Evolutionary conservation across 2,888 invertebrate species (phyloP).

Genomic region (Didymodactylos carnosus): DNA sequence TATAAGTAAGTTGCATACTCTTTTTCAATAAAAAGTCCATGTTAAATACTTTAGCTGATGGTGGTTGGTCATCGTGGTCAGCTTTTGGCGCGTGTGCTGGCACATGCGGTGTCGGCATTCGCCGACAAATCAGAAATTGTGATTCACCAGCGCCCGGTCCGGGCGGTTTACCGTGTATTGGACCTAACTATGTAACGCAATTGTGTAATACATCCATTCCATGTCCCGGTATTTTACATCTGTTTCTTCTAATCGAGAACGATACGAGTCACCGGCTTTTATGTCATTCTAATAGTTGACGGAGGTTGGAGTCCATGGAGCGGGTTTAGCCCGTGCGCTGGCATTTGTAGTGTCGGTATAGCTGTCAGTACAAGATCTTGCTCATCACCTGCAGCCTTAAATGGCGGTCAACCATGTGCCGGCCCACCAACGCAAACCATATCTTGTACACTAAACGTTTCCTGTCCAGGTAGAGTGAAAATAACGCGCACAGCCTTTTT

Average conservation of each 20-base stretch:
- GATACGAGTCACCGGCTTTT: no score
- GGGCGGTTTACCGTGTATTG: background rate
- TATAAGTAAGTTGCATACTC: no score
- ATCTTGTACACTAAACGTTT: background rate
- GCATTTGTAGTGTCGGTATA: conserved; percentile 23
- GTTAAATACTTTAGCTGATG: no score
- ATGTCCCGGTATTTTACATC: conserved; percentile 20
- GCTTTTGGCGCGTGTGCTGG: no score
- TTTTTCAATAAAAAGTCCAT: no score
- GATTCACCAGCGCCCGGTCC: conserved; percentile 23
- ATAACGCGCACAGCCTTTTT: no score
- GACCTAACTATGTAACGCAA: background rate
- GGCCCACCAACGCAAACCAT: background rate
- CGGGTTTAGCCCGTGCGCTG: conserved; percentile 22
- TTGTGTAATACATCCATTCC: background rate
- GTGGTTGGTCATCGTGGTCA: no score
- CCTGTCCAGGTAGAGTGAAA: background rate
- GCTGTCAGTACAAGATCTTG: conserved; percentile 19
- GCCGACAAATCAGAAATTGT: no score
- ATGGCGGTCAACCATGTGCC: background rate
- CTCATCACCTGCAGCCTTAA: background rate
- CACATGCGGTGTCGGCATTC: no score
- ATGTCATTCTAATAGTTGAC: no score
- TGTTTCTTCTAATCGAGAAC: no score
- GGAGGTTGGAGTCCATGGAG: conserved; percentile 27